These are phyloP conservation scores for Pipistrellus kuhlii DNA, from an alignment of 2,797 vertebrate genomes.

Conservation along the genomic window DNA sequence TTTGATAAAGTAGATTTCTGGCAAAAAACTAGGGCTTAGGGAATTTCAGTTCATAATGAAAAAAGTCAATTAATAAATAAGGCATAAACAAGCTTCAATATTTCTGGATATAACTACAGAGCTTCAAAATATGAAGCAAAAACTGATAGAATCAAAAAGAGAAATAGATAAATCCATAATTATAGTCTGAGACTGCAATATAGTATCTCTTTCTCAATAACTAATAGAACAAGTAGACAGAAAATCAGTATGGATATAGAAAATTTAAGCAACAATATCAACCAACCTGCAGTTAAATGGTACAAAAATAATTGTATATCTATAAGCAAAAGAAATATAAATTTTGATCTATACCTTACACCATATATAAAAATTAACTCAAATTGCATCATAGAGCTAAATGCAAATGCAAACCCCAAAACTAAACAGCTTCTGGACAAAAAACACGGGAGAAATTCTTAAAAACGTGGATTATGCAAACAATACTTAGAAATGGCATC, in stretches of 20 bases:
- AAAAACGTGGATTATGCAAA: not conserved
- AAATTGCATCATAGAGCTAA: not conserved
- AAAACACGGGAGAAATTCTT: not conserved
- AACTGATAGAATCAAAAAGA: not conserved
- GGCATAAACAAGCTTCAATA: not conserved
- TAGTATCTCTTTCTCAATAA: not conserved
- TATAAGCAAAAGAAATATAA: constrained; percentile 21
- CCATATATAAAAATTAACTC: not conserved
- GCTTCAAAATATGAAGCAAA: constrained; percentile 36
- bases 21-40: not conserved
- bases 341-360: not conserved
- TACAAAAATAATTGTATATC: not conserved
- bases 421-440: not conserved
- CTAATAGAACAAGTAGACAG: not conserved
- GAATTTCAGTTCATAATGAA: not conserved
- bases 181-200: not conserved
- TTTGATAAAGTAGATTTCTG: not conserved
- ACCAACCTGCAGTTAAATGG: not conserved
- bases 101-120: constrained; percentile 6
- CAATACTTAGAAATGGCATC: not conserved
- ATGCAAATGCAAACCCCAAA: constrained; percentile 20
- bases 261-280: not conserved
- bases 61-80: not conserved
- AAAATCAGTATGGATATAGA: not conserved
- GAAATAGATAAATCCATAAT: not conserved